A percentile compares a stretch with the other conserved stretches of the same genome.
These are phyloP conservation scores for Crotophaga sulcirostris DNA, from an alignment of 2,113 vertebrate genomes.

Conservation along the genomic window DNA sequence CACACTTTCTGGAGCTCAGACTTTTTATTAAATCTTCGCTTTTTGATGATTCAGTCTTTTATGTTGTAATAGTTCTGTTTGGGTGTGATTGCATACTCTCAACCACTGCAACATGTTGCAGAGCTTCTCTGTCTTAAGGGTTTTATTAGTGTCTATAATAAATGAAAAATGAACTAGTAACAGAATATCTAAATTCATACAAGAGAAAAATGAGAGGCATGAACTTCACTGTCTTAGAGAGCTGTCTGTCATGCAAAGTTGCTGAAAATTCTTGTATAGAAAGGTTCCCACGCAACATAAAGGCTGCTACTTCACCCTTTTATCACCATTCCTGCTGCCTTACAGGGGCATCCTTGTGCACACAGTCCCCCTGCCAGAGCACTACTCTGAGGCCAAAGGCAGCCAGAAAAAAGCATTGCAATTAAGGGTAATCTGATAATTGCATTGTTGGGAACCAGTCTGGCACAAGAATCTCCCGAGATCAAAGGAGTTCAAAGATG, in stretches of 20 bases:
- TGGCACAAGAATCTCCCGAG: slow-evolving; percentile 30
- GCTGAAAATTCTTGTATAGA: neutral
- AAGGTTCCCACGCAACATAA: slow-evolving; percentile 42
- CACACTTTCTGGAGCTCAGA: neutral
- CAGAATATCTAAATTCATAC: neutral
- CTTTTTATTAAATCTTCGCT: neutral
- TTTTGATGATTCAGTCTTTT: neutral
- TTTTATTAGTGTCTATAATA: neutral
- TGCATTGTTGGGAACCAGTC: slow-evolving; percentile 50
- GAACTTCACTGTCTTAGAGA: neutral
- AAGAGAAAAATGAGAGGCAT: neutral
- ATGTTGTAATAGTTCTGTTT: neutral
- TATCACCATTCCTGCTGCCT: slow-evolving; percentile 3
- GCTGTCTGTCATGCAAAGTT: neutral
- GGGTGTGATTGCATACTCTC: neutral
- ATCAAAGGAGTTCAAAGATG: slow-evolving; percentile 28
- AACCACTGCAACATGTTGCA: neutral
- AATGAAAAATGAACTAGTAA: neutral
- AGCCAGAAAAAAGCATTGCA: slow-evolving; percentile 27
- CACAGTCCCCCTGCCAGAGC: slow-evolving; percentile 1
- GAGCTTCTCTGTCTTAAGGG: neutral
- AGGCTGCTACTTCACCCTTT: slow-evolving; percentile 12
- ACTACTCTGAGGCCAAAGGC: neutral
- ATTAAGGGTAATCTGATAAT: slow-evolving; percentile 50
- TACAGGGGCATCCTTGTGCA: neutral